phyloP scores from a whole-genome alignment of 1,140 invertebrate species.

The Drosophila nigrodunni region DNA sequence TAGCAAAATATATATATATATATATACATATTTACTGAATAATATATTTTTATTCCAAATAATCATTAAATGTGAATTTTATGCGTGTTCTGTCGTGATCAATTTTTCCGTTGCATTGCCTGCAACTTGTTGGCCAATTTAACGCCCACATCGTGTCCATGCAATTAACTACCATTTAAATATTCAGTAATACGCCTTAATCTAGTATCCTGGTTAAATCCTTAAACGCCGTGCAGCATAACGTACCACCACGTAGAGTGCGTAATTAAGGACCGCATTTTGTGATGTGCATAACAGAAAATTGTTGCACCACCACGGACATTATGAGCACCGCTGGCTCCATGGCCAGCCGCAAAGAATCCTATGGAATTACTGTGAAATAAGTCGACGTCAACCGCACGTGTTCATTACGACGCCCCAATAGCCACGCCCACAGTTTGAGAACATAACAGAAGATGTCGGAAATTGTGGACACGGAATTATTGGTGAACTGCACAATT shows the following conservation, averaged over 20 bases:
- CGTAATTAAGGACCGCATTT: conserved; percentile 47
- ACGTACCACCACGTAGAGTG: neutral
- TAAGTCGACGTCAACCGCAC: conserved; percentile 43
- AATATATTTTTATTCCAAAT: neutral
- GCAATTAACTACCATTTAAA: conserved; percentile 5
- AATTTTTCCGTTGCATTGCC: neutral
- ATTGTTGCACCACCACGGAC: neutral
- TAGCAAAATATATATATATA: no score
- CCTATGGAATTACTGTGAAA: conserved; percentile 59
- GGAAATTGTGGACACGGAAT: conserved; percentile 80
- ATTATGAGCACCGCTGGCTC: neutral
- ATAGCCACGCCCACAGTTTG: neutral
- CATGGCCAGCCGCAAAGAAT: conserved; percentile 27
- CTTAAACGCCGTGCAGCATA: neutral
- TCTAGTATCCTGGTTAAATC: conserved; percentile 2
- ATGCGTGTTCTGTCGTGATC: neutral
- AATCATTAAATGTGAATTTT: neutral
- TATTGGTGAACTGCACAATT: conserved; percentile 82
- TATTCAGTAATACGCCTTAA: conserved; percentile 14
- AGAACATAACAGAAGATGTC: conserved; percentile 57
- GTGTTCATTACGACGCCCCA: conserved; percentile 55
- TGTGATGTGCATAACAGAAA: conserved; percentile 31
- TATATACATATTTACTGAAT: no score
- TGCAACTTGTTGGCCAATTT: conserved; percentile 28
- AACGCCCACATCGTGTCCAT: conserved; percentile 2